Evolutionary conservation across 1,140 invertebrate species (phyloP).

Genomic region (Aphelenchoides avenae): DNA sequence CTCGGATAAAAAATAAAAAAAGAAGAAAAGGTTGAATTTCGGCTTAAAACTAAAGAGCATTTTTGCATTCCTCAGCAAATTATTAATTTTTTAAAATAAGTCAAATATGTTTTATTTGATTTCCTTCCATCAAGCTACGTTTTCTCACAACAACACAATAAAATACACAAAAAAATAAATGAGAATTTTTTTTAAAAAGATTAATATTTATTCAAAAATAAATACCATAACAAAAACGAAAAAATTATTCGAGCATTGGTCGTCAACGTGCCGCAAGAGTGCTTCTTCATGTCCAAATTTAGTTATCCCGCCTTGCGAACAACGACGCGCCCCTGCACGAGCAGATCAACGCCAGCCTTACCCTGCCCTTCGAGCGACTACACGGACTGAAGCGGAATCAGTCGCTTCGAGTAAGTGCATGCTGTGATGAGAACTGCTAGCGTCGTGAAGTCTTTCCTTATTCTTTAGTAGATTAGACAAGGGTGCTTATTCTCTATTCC

Average conservation of each 20-base stretch:
- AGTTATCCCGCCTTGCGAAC: neutral
- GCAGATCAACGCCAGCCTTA: constrained; percentile 24
- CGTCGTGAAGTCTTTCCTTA: neutral
- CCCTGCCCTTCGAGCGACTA: constrained; percentile 21
- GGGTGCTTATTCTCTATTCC: constrained; percentile 8
- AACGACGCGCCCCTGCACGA: constrained; percentile 15
- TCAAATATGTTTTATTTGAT: no score
- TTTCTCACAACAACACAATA: neutral
- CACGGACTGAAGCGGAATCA: constrained; percentile 34
- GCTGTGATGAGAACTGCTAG: neutral
- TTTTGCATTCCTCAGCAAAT: no score
- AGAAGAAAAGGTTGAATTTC: constrained; percentile 21
- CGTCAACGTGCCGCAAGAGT: constrained; percentile 10
- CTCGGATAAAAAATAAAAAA: constrained; percentile 23
- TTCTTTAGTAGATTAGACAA: no score
- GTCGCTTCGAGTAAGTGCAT: constrained; percentile 40
- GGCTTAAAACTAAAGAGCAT: no score
- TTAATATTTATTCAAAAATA: neutral
- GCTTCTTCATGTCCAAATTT: constrained; percentile 7
- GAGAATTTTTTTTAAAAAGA: neutral
- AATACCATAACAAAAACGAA: constrained; percentile 26
- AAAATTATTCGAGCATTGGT: constrained; percentile 17
- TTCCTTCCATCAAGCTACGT: no score
- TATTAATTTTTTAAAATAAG: no score
- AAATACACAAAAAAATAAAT: neutral